Evolutionary conservation across 2,888 invertebrate genomes (phyloP), one percentile per base, ranked within the genome.

Genomic region (Seira ritae): DNA sequence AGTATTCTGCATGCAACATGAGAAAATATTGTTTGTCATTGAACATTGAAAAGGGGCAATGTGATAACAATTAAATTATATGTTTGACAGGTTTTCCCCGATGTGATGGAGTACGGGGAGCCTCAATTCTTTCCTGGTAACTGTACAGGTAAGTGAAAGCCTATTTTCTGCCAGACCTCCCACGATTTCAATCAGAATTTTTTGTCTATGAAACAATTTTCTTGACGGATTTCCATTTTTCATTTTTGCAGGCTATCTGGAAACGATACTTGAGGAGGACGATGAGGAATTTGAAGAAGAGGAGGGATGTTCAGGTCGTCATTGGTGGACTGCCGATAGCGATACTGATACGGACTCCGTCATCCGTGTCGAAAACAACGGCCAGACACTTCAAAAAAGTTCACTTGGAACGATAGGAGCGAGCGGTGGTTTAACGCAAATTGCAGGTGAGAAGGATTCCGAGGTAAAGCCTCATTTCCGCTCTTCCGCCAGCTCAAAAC

Each of bases 241-340:
- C 12, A 50, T 70, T 20, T 31, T 66, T 17, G 8, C 15, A 83
- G 84, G 89, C 83, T 89, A 89, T 87, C 89, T 89, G 83, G 89
- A 89, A 88, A 89, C 89, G 89, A 89, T 89, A 89, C 87, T 88
- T 80, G 89, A 89, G 86, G 88, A 88, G 86, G 88, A 89, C 83
- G 89, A 89, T 76, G 89, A 89, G 80, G 85, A 81, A 77, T 85
- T 86, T 62, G 87, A 87, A 71, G 89, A 89, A 74, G 87, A 89
- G 85, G 89, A 88, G 84, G 89, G 87, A 79, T 88, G 89, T 85
- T 88, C 88, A 81, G 62, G 88, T 86, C 87, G 87, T 84, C 87
- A 88, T 88, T 89, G 89, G 89, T 88, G 88, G 88, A 85, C 86
- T 42, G 87, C 87, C 81, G 87, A 89, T 87, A 89, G 89, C 85